phyloP scores from a whole-genome alignment of 2,888 invertebrate genomes.

The Latrodectus elegans region DNA sequence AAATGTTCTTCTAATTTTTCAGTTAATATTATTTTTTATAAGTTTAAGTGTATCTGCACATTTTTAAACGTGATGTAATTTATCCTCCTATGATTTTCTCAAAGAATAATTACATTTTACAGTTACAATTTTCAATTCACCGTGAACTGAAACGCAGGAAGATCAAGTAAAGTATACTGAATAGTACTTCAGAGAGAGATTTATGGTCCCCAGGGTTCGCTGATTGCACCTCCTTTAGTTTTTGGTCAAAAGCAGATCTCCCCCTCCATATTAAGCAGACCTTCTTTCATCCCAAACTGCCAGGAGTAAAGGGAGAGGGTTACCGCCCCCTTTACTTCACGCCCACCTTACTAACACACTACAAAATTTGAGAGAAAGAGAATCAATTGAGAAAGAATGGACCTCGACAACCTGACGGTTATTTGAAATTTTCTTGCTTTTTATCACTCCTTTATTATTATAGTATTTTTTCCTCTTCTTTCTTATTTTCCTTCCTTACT shows the following conservation, averaged over 20 bases:
- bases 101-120: no score
- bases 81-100: no score
- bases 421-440: conserved; percentile 34
- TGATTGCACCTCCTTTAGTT: conserved; percentile 24
- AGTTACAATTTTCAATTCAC: no score
- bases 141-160: not conserved
- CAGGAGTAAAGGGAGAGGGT: no score
- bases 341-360: conserved; percentile 8
- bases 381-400: conserved; percentile 42
- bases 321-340: not conserved
- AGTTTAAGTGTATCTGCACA: no score
- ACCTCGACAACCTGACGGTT: conserved; percentile 30
- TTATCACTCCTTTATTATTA: not conserved
- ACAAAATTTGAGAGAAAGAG: conserved; percentile 22
- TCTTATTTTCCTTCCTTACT: not conserved
- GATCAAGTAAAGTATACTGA: not conserved
- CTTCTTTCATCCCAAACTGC: no score
- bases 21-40: no score
- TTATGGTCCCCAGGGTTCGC: conserved; percentile 22
- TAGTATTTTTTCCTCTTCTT: not conserved
- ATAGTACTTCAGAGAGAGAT: conserved; percentile 7
- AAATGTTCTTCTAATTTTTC: no score
- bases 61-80: no score
- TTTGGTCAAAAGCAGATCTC: not conserved
- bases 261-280: conserved; percentile 26